Evolutionary conservation across 2,797 vertebrate genomes (phyloP), one percentile per base, ranked within the genome.

Genomic region (Pterois miles): DNA sequence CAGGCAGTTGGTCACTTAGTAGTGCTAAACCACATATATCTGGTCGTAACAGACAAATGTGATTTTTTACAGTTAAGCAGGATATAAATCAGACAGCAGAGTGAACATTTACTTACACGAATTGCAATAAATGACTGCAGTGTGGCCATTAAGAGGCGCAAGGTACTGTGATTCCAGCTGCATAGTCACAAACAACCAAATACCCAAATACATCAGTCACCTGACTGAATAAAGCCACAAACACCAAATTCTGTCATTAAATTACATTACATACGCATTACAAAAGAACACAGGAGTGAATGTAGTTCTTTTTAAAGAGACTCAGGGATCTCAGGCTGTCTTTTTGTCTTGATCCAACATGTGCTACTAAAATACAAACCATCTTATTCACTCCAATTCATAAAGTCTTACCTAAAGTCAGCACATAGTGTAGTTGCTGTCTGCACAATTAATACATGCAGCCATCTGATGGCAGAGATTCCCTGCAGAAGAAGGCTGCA

Each of bases 191-290:
- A 78, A 82, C 82, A 69, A 69, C 46, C 8, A 83, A 83, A 77
- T 79, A 82, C 65, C 59, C 79, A 74, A 75, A 77, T n/a, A n/a
- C n/a, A n/a, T n/a, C n/a, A n/a, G n/a, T 74, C 6, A 40, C 70
- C 71, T 76, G 77, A 86, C 67, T 88, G 72, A 72, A 81, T 74
- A 68, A 10, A 33, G 74, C 80, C 71, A 83, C 58, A 77, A 82
- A 71, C 81, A 74, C 63, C 64, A 66, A 63, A 72, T 56, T 58
- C 54, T 53, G 70, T 62, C 72, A 71, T 85, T 46, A 71, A n/a
- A n/a, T n/a, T n/a, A n/a, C n/a, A n/a, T n/a, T n/a, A n/a, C n/a
- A n/a, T n/a, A n/a, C n/a, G n/a, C n/a, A 76, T 87, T 74, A 76
- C 53, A 81, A 67, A 84, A 70, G 43, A 74, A 46, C 57, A 63